Conservation (phyloP, 2,797 vertebrate species). For the Rhinichthys osculus region DNA sequence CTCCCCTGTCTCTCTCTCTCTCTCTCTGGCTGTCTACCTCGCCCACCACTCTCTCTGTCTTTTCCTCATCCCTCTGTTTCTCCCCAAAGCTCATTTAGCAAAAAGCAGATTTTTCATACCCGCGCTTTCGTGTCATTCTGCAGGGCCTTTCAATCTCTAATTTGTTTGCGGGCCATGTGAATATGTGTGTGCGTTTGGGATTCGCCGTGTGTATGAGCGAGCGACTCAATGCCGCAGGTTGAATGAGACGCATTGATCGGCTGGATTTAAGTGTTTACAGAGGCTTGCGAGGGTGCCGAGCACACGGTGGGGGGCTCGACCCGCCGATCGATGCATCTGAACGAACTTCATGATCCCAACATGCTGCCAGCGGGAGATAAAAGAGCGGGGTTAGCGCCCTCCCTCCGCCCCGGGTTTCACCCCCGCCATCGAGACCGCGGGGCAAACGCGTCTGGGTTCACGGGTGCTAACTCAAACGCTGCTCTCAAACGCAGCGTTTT, state of each 20-base stretch:
- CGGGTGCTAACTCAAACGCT: background rate
- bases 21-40: conserved; percentile 17
- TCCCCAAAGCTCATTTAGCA: conserved; percentile 57
- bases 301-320: conserved; percentile 30
- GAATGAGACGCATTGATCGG: conserved; percentile 62
- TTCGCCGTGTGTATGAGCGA: conserved; percentile 23
- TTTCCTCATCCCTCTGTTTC: conserved; percentile 36
- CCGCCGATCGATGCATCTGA: conserved; percentile 52
- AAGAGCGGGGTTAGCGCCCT: conserved; percentile 7
- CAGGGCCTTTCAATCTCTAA: conserved; percentile 46
- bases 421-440: background rate
- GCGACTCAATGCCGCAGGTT: conserved; percentile 56
- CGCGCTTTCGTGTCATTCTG: conserved; percentile 39
- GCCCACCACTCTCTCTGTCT: conserved; percentile 36
- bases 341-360: conserved; percentile 54
- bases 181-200: conserved; percentile 25
- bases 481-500: conserved; percentile 11
- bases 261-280: conserved; percentile 62
- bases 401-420: background rate
- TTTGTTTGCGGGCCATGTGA: conserved; percentile 51
- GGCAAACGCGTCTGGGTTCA: background rate
- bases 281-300: conserved; percentile 49
- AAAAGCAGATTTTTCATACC: conserved; percentile 60
- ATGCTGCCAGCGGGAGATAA: conserved; percentile 44
- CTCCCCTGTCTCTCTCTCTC: conserved; percentile 33